phyloP scores from a whole-genome alignment of 2,113 vertebrate genomes.

The Myanophis thanlyinensis region DNA sequence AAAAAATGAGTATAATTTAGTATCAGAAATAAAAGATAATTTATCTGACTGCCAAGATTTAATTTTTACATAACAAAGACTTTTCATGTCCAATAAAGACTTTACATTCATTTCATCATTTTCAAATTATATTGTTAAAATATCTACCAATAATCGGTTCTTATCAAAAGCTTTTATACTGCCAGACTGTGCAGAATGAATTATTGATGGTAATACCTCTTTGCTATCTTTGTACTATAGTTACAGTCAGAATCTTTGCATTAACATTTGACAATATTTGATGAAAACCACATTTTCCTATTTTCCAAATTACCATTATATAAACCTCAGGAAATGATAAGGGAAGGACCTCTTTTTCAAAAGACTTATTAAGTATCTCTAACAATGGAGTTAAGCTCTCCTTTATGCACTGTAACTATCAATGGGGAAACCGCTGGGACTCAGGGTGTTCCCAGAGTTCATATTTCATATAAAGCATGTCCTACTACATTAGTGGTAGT shows the following conservation, averaged over 20 bases:
- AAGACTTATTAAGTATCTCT: not conserved
- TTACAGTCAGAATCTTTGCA: not conserved
- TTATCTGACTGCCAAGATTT: not conserved
- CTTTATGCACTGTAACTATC: not conserved
- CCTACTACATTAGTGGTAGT: not conserved
- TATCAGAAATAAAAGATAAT: not conserved
- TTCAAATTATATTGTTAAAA: not conserved
- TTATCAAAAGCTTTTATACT: not conserved
- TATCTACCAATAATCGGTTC: not conserved
- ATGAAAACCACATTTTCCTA: not conserved
- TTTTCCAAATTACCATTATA: not conserved
- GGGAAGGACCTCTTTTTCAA: not conserved
- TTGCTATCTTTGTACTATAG: not conserved
- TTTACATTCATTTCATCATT: not conserved
- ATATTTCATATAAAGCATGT: not conserved
- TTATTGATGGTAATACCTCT: not conserved
- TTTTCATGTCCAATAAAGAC: not conserved
- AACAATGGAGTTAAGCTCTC: not conserved
- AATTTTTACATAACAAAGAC: not conserved
- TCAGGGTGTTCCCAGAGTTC: not conserved
- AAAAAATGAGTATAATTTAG: not conserved
- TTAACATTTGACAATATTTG: not conserved
- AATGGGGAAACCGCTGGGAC: not conserved
- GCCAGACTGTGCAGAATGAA: not conserved
- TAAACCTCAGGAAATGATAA: not conserved